These are phyloP conservation scores for Muschampia plurimacula DNA, from an alignment of 2,888 invertebrate genomes.

Conservation along the genomic window DNA sequence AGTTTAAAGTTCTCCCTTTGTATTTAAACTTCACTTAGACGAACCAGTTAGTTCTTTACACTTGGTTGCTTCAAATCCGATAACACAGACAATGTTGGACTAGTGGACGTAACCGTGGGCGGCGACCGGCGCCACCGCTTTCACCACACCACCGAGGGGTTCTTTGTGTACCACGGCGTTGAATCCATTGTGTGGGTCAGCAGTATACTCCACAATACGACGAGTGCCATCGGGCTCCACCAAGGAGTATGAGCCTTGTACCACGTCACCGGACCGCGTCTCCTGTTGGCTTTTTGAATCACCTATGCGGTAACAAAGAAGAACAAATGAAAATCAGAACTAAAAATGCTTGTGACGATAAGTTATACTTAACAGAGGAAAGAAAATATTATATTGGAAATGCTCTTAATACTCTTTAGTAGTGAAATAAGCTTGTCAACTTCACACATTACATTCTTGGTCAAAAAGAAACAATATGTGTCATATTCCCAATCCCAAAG, in stretches of 20 bases:
- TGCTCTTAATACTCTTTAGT: too few relatives aligned
- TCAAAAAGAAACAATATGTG: too few relatives aligned
- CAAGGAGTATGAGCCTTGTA: constrained; percentile 87
- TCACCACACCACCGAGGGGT: constrained; percentile 78
- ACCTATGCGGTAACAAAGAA: constrained; percentile 54
- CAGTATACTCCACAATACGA: constrained; percentile 87
- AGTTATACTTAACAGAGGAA: too few relatives aligned
- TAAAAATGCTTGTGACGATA: too few relatives aligned
- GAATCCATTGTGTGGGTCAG: constrained; percentile 88
- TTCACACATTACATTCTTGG: too few relatives aligned
- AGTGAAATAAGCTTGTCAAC: too few relatives aligned
- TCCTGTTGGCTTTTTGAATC: constrained; percentile 83
- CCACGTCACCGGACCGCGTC: constrained; percentile 86
- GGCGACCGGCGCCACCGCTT: constrained; percentile 70
- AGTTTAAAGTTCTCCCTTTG: background rate
- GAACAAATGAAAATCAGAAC: background rate
- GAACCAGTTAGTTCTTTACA: constrained; percentile 9
- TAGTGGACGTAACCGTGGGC: constrained; percentile 54
- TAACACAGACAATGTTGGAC: constrained; percentile 39
- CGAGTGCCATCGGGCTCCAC: constrained; percentile 88
- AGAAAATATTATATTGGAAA: too few relatives aligned
- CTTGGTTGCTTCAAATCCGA: constrained; percentile 39
- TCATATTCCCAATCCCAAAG: too few relatives aligned
- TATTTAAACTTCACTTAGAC: background rate
- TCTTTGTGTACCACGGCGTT: constrained; percentile 88